Evolutionary conservation across 1,140 invertebrate genomes (phyloP), one percentile per base, ranked within the genome.

Genomic region (Galleria mellonella): DNA sequence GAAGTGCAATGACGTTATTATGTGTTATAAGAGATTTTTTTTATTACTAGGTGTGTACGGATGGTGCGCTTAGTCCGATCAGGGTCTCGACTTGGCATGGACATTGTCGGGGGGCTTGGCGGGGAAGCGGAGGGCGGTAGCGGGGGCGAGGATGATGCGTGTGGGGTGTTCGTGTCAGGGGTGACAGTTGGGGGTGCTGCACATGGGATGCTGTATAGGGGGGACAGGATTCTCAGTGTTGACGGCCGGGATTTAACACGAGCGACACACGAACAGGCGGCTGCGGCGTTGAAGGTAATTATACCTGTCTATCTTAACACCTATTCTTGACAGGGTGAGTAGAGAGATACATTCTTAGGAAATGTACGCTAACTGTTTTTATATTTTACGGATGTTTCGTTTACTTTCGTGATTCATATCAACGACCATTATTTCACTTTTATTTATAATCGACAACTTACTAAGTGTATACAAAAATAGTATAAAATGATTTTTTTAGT

Each of bases 51-150:
- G 65, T 82, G 78, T 32, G 71, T 87, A 0, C 74, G 86, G 9
- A 86, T 84, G 63, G 84, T 87, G 2, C 69, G 77, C 0, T 58
- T 87, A 0, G 72, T 84, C 1, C 68, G 86, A 1, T 79, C 82
- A 0, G 86, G 86, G 4, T 87, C 86, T 10, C 91, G 93, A 29
- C 89, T 99, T 37, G 97, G 97, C 32, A 99, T 99, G 88, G 99
- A 99, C 74, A 99, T 99, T 55, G 97, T 99, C 23, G 98, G 98
- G 30, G 98, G 98, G 36, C 96, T 99, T 83, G 97, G 99, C 87
- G 96, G 96, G 9, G 97, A 99, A 17, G 40, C 47, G 9, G 75
- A 81, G 10, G 54, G 55, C 1, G 54, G 31, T 30, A 57, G 29
- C 23, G 62, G 60, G 0, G 41, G 37, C 9, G 82, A 82, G 12